Base-by-base conservation (phyloP, 2,888 invertebrate species). In the Pardosa pseudoannulata region DNA sequence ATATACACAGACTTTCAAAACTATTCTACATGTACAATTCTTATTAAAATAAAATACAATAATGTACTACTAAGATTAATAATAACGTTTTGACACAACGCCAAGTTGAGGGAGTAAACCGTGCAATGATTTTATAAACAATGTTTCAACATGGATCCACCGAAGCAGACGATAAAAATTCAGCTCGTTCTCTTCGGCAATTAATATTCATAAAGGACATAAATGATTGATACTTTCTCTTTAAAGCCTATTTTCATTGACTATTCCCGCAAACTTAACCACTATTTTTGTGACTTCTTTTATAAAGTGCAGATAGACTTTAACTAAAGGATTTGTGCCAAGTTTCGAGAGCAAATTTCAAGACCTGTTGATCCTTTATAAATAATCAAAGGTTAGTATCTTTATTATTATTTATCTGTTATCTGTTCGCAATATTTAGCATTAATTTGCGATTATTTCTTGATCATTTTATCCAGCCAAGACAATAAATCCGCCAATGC, bases 311-410 rank as follows among this genome's bases (percentile, higher is more conserved):
- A 23, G 23, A 56, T 56, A 56, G 56, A 56, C 36, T 23, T n/a
- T 23, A 16, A 23, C 39, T 23, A 41, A 67, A 70, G 74, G 74
- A 83, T 72, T 82, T 72, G 83, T 83, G 83, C 83, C 83, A 83
- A 83, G 29, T 83, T 81, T 71, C n/a, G n/a, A 28, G 19, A 62
- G 62, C 70, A 70, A 70, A 75, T 62, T 71, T 70, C 75, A 76
- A 65, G 64, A 83, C 83, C 76, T 83, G 83, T 83, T 83, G 83
- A 70, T 67, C 16, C 41, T 74, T 83, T 78, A 65, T 62, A 70
- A 82, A 46, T 76, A 71, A 64, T 41, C 32, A 83, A 78, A 83
- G 83, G 83, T 83, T 83, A 83, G 83, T 83, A 71, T 27, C 32
- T 41, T 64, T 75, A 65, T 56, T 19, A 19, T 32, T 19, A 16